A percentile compares a stretch with the other conserved stretches of the same genome.
These are phyloP conservation scores for Azemiops feae DNA, from an alignment of 2,113 vertebrate species.

Conservation along the genomic window DNA sequence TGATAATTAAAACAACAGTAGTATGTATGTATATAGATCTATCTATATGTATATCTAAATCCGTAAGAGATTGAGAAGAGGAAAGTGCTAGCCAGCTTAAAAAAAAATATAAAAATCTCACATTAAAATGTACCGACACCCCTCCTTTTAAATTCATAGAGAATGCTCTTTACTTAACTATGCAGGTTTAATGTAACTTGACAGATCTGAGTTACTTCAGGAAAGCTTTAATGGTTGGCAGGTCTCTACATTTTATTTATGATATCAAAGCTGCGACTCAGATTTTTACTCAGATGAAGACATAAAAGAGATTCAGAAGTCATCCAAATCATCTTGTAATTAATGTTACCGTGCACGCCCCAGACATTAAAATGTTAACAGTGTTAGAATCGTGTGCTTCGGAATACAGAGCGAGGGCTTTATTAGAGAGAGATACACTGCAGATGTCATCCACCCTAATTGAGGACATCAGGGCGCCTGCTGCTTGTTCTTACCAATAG, in stretches of 20 bases:
- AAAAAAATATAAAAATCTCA: conserved; percentile 31
- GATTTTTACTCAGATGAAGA: conserved; percentile 93
- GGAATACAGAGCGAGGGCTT: conserved; percentile 99
- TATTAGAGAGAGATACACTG: conserved; percentile 93
- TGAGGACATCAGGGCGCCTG: conserved; percentile 99
- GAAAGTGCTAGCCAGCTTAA: conserved; percentile 51
- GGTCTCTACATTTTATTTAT: conserved; percentile 95
- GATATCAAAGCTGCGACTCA: conserved; percentile 90
- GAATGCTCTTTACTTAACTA: conserved; percentile 78
- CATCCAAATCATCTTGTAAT: conserved; percentile 98
- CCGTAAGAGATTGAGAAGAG: background rate
- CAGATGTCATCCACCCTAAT: conserved; percentile 98
- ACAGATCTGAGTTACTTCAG: conserved; percentile 78
- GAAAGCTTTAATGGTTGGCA: conserved; percentile 84
- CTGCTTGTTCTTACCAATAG: conserved; percentile 93
- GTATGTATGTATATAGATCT: conserved; percentile 33
- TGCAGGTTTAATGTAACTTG: conserved; percentile 86
- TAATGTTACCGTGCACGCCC: conserved; percentile 97
- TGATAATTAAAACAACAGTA: conserved; percentile 71
- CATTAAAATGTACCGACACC: conserved; percentile 60
- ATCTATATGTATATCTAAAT: background rate
- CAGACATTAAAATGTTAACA: conserved; percentile 99
- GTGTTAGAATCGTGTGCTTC: conserved; percentile 96
- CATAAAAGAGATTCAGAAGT: conserved; percentile 96
- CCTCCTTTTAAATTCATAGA: conserved; percentile 80